A percentile compares a stretch with the other conserved stretches of the same genome.
phyloP scores from a whole-genome alignment of 2,888 invertebrate genomes.

The Bellardia pandia region DNA sequence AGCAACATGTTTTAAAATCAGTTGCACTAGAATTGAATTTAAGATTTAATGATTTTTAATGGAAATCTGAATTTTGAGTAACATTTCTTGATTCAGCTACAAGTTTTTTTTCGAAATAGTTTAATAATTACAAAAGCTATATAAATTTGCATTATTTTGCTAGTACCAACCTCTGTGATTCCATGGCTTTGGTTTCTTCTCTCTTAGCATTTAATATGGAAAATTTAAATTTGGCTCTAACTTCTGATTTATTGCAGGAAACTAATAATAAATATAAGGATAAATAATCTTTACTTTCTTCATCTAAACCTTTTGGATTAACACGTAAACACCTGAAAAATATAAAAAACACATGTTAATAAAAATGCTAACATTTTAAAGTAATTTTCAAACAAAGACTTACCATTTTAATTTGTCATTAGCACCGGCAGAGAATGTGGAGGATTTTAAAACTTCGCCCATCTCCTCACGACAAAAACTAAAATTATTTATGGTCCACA shows the following conservation, averaged over 20 bases:
- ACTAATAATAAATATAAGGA: slow-evolving; percentile 99
- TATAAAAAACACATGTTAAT: neutral
- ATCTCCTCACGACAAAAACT: slow-evolving; percentile 99
- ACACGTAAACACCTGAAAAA: slow-evolving; percentile 95
- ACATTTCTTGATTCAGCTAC: too few species aligned
- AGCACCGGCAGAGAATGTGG: slow-evolving; percentile 99
- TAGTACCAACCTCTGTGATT: slow-evolving; percentile 88
- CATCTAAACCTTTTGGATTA: slow-evolving; percentile 99
- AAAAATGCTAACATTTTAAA: slow-evolving; percentile 12
- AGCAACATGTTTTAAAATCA: too few species aligned
- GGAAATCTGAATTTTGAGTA: too few species aligned
- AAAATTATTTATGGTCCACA: slow-evolving; percentile 99
- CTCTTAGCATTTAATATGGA: slow-evolving; percentile 99
- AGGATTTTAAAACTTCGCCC: slow-evolving; percentile 99
- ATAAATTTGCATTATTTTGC: neutral
- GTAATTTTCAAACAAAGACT: slow-evolving; percentile 71
- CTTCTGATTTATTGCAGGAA: slow-evolving; percentile 99
- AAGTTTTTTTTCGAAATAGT: too few species aligned
- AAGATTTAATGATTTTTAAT: neutral
- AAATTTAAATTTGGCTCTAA: slow-evolving; percentile 99
- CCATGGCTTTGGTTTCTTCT: slow-evolving; percentile 99
- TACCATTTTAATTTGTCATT: slow-evolving; percentile 99
- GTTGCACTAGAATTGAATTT: too few species aligned
- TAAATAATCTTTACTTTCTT: slow-evolving; percentile 99
- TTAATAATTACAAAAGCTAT: neutral